These are phyloP conservation scores for Pseudolaguvia tuberculata DNA, from an alignment of 2,113 vertebrate genomes.

Conservation along the genomic window DNA sequence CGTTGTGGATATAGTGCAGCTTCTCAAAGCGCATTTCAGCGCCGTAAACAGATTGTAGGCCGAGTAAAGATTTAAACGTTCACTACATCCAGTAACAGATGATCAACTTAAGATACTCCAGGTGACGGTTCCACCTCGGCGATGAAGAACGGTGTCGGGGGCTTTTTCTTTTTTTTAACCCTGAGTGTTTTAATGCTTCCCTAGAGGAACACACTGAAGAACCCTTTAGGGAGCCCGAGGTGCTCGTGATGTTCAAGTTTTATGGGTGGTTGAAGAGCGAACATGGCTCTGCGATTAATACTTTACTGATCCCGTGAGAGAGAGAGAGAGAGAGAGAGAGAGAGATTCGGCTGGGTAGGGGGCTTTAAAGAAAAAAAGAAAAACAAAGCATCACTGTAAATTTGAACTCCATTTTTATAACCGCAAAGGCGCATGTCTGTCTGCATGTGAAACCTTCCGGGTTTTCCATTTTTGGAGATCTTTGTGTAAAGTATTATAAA, in stretches of 20 bases:
- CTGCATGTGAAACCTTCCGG: not conserved
- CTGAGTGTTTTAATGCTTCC: not conserved
- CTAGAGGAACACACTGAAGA: constrained; percentile 8
- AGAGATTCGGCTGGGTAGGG: no score
- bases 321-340: no score
- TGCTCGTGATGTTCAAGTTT: constrained; percentile 22
- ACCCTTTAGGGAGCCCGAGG: constrained; percentile 11
- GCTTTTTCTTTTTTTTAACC: not conserved
- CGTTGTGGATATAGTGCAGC: not conserved
- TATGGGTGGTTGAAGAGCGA: constrained; percentile 19
- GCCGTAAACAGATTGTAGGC: not conserved
- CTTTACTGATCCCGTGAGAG: constrained; percentile 17
- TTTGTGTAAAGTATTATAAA: no score
- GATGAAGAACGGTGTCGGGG: not conserved
- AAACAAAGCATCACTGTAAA: not conserved
- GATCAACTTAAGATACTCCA: constrained; percentile 6
- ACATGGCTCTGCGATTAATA: constrained; percentile 19
- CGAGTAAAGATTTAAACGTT: not conserved
- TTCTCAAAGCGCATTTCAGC: not conserved
- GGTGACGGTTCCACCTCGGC: not conserved
- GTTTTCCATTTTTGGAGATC: no score
- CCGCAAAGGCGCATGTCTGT: not conserved
- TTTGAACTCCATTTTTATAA: not conserved
- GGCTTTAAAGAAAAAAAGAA: not conserved
- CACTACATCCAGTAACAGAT: not conserved